Evolutionary conservation across 2,113 vertebrate genomes (phyloP), one percentile per base, ranked within the genome.

Genomic region (Perca flavescens): DNA sequence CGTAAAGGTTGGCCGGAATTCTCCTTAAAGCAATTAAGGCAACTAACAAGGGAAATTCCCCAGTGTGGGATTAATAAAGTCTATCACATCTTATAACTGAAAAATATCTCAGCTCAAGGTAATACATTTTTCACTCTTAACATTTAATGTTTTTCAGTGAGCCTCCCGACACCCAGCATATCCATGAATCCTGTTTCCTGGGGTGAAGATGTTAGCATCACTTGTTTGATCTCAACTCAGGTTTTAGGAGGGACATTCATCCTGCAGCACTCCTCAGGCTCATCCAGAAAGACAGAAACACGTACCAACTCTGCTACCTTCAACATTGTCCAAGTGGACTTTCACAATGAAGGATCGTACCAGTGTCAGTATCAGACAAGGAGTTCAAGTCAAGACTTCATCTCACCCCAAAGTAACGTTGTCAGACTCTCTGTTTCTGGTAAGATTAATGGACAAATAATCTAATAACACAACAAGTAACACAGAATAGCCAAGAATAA

Each of bases 121-220:
- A 6, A 10, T 40, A 34, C 5, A 34, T 34, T 34, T 40, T 40
- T 40, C 8, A 40, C 36, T 40, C 36, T n/a, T 40, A 2, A 10
- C 36, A 40, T 40, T 40, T 40, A 0, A 40, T 68, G 21, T 13
- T 50, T 31, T 68, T n/a, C 56, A 83, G 71, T 0, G 2, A 52
- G 10, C 5, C 9, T 76, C 16, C 31, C 53, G 17, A 34, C 34
- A 15, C 78, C 58, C 63, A 65, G 6, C 25, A 53, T 85, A 56
- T 74, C 70, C 8, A 31, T 71, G 65, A n/a, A 3, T 53, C 56
- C 79, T 19, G 50, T 64, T 2, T 14, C 10, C 25, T 77, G 68
- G 82, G 53, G 64, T 54, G 77, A 84, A 69, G 21, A 17, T 1
- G 36, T 36, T 49, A 16, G 0, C 5, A 53, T 80, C 77, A 66